A percentile compares a stretch with the other conserved stretches of the same genome.
phyloP scores from a whole-genome alignment of 2,888 invertebrate genomes.

The Busseola fusca region DNA sequence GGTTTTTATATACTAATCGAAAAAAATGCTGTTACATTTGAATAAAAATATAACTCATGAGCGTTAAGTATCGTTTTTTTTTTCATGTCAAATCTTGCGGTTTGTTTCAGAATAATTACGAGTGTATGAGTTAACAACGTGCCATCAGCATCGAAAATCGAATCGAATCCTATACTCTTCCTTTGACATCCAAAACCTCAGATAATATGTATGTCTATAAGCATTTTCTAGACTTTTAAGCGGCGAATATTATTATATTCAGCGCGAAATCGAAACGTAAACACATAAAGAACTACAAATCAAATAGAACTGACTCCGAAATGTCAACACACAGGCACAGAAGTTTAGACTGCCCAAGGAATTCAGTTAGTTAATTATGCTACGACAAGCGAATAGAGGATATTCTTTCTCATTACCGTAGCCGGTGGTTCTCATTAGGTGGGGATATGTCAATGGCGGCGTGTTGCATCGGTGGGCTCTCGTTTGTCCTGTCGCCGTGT shows the following conservation, averaged over 20 bases:
- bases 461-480: slow-evolving; percentile 72
- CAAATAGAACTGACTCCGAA: slow-evolving; percentile 29
- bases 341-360: slow-evolving; percentile 57
- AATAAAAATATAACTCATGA: background rate
- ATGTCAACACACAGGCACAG: slow-evolving; percentile 38
- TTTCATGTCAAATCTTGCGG: background rate
- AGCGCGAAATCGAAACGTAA: slow-evolving; percentile 7
- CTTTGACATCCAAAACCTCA: background rate
- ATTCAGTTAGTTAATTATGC: slow-evolving; percentile 75
- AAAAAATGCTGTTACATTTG: slow-evolving; percentile 9
- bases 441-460: slow-evolving; percentile 77
- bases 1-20: slow-evolving; percentile 8
- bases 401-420: slow-evolving; percentile 80
- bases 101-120: background rate
- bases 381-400: slow-evolving; percentile 75
- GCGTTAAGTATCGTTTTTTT: background rate
- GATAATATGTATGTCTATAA: background rate
- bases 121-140: background rate
- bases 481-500: slow-evolving; percentile 80
- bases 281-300: slow-evolving; percentile 17
- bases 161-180: background rate
- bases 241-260: background rate
- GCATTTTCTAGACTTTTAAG: background rate
- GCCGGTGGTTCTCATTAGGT: slow-evolving; percentile 79
- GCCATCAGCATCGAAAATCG: background rate